phyloP scores from a whole-genome alignment of 2,797 vertebrate genomes.

The Xiphorhynchus erythropygius region DNA sequence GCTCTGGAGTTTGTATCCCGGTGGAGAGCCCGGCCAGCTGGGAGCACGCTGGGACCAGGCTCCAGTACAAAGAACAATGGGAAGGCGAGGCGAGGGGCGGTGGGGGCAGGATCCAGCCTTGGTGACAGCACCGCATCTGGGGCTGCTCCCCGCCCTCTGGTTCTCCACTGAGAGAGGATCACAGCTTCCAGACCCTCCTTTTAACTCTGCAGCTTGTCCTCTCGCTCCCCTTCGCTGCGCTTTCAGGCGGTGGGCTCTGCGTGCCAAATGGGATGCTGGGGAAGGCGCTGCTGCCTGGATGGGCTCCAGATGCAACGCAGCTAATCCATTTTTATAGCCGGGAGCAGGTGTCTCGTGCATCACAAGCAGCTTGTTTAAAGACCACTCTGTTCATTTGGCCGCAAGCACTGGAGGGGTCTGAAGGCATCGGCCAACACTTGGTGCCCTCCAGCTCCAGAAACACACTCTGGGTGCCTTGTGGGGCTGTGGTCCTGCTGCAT shows the following conservation, averaged over 20 bases:
- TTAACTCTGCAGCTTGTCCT: slow-evolving; percentile 27
- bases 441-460: neutral
- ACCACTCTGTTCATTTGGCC: neutral
- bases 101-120: neutral
- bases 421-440: fast-evolving
- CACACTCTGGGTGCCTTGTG: fast-evolving
- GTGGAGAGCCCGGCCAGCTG: slow-evolving; percentile 12
- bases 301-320: slow-evolving; percentile 46
- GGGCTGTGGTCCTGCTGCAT: fast-evolving
- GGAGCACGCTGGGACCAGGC: slow-evolving; percentile 34
- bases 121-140: neutral
- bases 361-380: neutral
- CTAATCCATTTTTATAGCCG: neutral
- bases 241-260: neutral
- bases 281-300: slow-evolving; percentile 39
- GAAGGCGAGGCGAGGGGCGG: neutral
- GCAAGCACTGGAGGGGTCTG: fast-evolving
- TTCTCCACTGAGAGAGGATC: neutral
- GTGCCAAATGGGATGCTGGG: slow-evolving; percentile 40
- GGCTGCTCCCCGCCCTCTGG: neutral
- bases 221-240: fast-evolving
- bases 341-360: slow-evolving; percentile 40
- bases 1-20: neutral
- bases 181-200: slow-evolving; percentile 43
- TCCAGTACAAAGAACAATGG: slow-evolving; percentile 28